Conservation (phyloP, 2,797 vertebrate genomes). For the Hydrolagus colliei region DNA sequence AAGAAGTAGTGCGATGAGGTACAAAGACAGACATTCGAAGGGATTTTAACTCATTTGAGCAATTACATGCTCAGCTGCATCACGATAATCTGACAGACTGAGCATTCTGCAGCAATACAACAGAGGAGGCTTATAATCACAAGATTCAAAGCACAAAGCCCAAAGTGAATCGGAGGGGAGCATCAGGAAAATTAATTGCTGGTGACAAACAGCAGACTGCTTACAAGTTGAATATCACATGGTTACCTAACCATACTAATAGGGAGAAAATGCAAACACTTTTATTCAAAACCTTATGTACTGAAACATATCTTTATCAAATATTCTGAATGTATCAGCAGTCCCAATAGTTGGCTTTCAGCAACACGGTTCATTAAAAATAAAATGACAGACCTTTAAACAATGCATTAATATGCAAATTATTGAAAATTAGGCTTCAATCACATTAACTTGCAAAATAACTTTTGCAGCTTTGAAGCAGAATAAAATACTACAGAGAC, state of each 20-base stretch:
- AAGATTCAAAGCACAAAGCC: conserved; percentile 99
- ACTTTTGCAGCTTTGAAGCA: not conserved
- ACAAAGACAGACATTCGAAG: conserved; percentile 99
- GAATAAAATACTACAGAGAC: not conserved
- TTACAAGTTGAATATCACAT: conserved; percentile 91
- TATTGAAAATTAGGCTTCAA: not conserved
- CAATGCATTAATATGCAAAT: not conserved
- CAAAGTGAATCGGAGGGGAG: conserved; percentile 93
- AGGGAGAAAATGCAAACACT: not conserved
- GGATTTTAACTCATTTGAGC: conserved; percentile 99
- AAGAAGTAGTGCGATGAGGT: conserved; percentile 99
- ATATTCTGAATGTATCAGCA: not conserved
- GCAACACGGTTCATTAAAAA: not conserved
- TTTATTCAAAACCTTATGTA: conserved; percentile 7
- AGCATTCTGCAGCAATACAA: conserved; percentile 82
- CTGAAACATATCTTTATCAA: not conserved
- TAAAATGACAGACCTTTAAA: not conserved
- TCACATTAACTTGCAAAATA: not conserved
- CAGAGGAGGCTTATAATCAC: conserved; percentile 88
- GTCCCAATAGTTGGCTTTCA: not conserved
- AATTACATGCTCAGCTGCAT: conserved; percentile 99
- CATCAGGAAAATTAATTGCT: conserved; percentile 99
- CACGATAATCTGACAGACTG: conserved; percentile 97
- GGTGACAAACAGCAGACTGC: conserved; percentile 99
- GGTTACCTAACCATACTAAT: conserved; percentile 68